These are phyloP conservation scores for Eupeodes latifasciatus DNA, from an alignment of 2,888 invertebrate genomes.

Conservation along the genomic window DNA sequence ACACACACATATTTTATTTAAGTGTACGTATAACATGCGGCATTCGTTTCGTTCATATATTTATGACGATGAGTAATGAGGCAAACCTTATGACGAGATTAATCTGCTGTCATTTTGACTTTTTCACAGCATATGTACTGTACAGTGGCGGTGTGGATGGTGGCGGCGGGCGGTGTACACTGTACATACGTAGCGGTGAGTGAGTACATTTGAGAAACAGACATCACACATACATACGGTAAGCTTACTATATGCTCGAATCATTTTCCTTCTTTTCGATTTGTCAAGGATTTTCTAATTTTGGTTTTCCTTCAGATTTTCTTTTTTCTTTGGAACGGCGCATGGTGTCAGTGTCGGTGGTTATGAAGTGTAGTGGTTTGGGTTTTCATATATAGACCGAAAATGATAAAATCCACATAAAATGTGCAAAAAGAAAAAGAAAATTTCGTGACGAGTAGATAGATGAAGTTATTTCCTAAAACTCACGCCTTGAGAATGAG, in stretches of 20 bases:
- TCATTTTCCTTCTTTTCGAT: slow-evolving; percentile 64
- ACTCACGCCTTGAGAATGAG: slow-evolving; percentile 69
- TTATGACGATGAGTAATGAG: slow-evolving; percentile 61
- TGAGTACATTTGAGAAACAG: slow-evolving; percentile 49
- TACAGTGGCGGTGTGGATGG: no score
- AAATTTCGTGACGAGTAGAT: slow-evolving; percentile 71
- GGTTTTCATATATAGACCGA: slow-evolving; percentile 17
- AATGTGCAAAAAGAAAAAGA: slow-evolving; percentile 40
- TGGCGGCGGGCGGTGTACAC: no score
- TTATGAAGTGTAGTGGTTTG: not conserved
- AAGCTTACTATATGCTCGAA: slow-evolving; percentile 45
- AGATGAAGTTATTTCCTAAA: slow-evolving; percentile 75
- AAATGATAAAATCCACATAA: slow-evolving; percentile 46
- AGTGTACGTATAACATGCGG: not conserved
- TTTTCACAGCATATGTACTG: slow-evolving; percentile 37
- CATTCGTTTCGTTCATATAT: slow-evolving; percentile 1
- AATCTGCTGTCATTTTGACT: slow-evolving; percentile 65
- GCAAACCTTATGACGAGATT: slow-evolving; percentile 61
- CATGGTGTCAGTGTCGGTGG: slow-evolving; percentile 5
- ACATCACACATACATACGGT: slow-evolving; percentile 1
- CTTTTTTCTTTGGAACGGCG: not conserved
- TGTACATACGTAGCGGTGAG: slow-evolving; percentile 7
- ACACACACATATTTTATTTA: slow-evolving; percentile 3
- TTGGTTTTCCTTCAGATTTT: slow-evolving; percentile 67
- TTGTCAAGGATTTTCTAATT: slow-evolving; percentile 73